phyloP scores from a whole-genome alignment of 1,140 invertebrate genomes.

The Tetraneura akinire region DNA sequence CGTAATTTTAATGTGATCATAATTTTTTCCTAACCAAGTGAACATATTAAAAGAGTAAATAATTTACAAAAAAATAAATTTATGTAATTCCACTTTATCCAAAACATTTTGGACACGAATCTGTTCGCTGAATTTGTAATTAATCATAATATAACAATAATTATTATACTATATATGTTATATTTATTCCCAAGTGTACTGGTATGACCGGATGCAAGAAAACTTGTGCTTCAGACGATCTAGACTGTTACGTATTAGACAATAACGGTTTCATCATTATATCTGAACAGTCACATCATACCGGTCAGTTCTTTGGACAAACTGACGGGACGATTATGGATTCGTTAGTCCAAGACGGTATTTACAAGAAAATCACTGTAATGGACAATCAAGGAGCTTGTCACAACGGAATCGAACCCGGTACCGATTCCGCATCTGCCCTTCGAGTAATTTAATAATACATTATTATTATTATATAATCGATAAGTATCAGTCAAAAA shows the following conservation, averaged over 20 bases:
- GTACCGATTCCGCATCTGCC: conserved; percentile 62
- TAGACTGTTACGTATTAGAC: conserved; percentile 90
- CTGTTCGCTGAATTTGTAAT: too few relatives aligned
- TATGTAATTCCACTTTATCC: too few relatives aligned
- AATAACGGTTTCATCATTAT: conserved; percentile 93
- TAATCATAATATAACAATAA: background rate
- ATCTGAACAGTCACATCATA: conserved; percentile 80
- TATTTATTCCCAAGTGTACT: conserved; percentile 66
- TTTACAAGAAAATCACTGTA: conserved; percentile 81
- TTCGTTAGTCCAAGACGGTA: conserved; percentile 83
- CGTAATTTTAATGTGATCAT: too few relatives aligned
- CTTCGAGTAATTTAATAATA: conserved; percentile 29
- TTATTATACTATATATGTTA: background rate
- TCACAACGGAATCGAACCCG: conserved; percentile 72
- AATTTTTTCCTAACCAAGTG: too few relatives aligned
- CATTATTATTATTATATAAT: too few relatives aligned
- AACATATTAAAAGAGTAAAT: too few relatives aligned
- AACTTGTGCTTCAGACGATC: conserved; percentile 79
- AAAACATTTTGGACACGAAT: too few relatives aligned
- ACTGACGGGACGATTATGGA: conserved; percentile 95
- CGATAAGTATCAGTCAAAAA: too few relatives aligned
- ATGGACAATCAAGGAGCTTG: conserved; percentile 88
- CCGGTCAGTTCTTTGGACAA: conserved; percentile 87
- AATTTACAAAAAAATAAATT: too few relatives aligned
- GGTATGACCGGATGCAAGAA: conserved; percentile 70